A percentile compares a stretch with the other conserved stretches of the same genome.
These are phyloP conservation scores for Scaptomyza cyrtandrae DNA, from an alignment of 2,888 invertebrate species.

Conservation along the genomic window DNA sequence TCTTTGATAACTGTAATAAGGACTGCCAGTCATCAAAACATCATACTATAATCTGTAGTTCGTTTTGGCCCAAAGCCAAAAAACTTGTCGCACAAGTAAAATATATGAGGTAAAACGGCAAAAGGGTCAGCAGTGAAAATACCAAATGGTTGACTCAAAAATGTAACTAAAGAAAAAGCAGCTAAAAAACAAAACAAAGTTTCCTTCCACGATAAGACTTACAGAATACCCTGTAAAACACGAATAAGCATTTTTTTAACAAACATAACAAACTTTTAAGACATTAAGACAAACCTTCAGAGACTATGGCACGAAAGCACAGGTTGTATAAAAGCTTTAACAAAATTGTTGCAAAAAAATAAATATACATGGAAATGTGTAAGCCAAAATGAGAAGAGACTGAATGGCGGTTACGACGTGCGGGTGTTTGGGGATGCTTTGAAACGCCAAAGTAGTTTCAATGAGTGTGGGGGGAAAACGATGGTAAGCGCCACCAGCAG, in stretches of 20 bases:
- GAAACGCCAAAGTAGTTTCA: too few relatives aligned
- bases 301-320: not conserved
- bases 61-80: conserved; percentile 35
- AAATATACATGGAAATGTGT: conserved; percentile 29
- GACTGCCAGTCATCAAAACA: conserved; percentile 17
- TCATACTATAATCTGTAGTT: conserved; percentile 15
- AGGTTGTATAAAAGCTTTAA: conserved; percentile 24
- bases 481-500: conserved; percentile 16
- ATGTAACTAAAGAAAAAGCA: conserved; percentile 60
- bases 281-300: not conserved
- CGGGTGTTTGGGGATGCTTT: not conserved
- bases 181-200: conserved; percentile 3
- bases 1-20: conserved; percentile 31
- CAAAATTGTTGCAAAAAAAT: conserved; percentile 30
- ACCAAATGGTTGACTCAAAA: too few relatives aligned
- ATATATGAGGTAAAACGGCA: conserved; percentile 21
- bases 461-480: not conserved
- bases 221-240: not conserved
- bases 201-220: not conserved
- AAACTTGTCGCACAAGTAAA: conserved; percentile 41
- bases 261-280: not conserved
- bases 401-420: not conserved
- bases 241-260: not conserved
- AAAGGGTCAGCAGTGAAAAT: conserved; percentile 38
- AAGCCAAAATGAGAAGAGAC: conserved; percentile 16